phyloP scores from a whole-genome alignment of 2,888 invertebrate species.

The Clistopyga incitator region DNA sequence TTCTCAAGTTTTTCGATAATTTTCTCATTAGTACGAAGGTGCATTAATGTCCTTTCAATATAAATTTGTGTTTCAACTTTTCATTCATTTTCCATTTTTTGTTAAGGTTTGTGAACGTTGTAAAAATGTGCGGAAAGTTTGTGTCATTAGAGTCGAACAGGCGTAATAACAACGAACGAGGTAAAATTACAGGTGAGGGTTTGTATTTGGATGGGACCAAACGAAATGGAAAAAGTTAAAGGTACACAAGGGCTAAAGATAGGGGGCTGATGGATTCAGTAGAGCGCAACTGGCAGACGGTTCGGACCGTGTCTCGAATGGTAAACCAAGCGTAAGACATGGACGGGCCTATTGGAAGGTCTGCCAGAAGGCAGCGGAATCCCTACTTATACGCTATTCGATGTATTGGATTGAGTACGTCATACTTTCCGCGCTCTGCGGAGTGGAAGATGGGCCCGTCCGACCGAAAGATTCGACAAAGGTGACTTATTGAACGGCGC shows the following conservation, averaged over 20 bases:
- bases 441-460: conserved; percentile 78
- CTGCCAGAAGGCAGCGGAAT: conserved; percentile 36
- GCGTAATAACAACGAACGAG: not conserved
- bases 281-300: conserved; percentile 67
- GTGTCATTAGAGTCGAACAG: conserved; percentile 29
- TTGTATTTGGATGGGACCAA: conserved; percentile 40
- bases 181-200: conserved; percentile 20
- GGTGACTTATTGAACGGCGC: conserved; percentile 80
- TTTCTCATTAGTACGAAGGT: too few species aligned
- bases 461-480: conserved; percentile 81
- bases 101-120: not conserved
- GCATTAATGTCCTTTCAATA: too few species aligned
- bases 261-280: conserved; percentile 63
- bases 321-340: conserved; percentile 63
- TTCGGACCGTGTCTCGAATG: conserved; percentile 73
- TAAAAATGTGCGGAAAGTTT: not conserved
- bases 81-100: not conserved
- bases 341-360: conserved; percentile 57
- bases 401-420: conserved; percentile 80
- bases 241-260: conserved; percentile 35
- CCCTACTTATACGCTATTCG: conserved; percentile 69
- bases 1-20: too few species aligned
- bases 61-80: not conserved
- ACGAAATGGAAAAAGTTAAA: conserved; percentile 49
- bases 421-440: conserved; percentile 80